Base-by-base conservation (phyloP, 2,113 vertebrate species). In the Callionymus lyra region DNA sequence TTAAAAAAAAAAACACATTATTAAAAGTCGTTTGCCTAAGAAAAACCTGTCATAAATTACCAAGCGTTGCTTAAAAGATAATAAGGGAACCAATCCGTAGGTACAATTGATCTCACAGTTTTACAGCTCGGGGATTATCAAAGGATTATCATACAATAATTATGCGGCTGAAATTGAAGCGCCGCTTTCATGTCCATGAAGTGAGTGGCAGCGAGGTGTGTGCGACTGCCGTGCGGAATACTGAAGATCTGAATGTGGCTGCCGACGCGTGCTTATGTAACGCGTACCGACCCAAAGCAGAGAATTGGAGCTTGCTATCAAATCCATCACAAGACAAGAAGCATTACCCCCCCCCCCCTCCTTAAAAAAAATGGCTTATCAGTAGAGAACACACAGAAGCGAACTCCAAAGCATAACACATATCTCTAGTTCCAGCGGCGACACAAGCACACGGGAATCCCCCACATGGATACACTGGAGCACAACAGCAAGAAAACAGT, bases 111-210 rank as follows among this genome's bases (percentile, higher is more conserved):
- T 82, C 72, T 56, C 54, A 60, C 60, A 68, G 74, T 77, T 78
- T 79, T 65, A 69, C 56, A 64, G 70, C 44, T 39, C 33, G 16
- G 62, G 77, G 76, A 80, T 83, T 80, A 83, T 80, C 75, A 80
- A 83, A 80, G 77, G 75, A 84, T 79, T 82, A 82, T 76, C 74
- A 63, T 47, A 70, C 55, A 47, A 55, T 82, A 82, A 83, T 81
- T 82, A 79, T 69, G 64, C 62, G 40, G 42, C 57, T 55, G 57
- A 75, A 72, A 77, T 77, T 45, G 68, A 79, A 65, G 50, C 39
- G 34, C 42, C 9, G 53, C 72, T 81, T 74, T 80, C 61, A 79
- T 78, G 68, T 72, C 72, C 33, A 14, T 18, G 6, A 45, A 39
- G 43, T 47, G 65, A 76, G 51, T 53, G 58, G 64, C 58, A 55